Evolutionary conservation across 2,888 invertebrate species (phyloP).

Genomic region (Trypoxylon attenuatum): DNA sequence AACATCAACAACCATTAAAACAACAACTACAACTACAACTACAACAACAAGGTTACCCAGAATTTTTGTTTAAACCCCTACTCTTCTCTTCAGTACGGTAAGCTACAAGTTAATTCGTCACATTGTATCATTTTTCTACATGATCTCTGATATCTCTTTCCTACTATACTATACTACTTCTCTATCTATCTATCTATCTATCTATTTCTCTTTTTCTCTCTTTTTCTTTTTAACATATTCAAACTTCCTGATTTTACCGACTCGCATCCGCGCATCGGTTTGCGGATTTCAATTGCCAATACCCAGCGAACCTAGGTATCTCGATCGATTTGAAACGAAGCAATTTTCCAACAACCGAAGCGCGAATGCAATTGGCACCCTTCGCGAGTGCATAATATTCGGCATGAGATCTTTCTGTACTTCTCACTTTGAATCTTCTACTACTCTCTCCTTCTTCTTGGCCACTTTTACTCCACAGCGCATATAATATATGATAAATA

Average conservation of each 20-base stretch:
- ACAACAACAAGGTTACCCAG: slow-evolving; percentile 22
- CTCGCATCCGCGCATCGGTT: slow-evolving; percentile 24
- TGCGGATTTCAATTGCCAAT: slow-evolving; percentile 8
- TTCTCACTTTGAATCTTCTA: too few species aligned
- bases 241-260: slow-evolving; percentile 1
- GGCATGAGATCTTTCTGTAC: too few species aligned
- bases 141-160: neutral
- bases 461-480: too few species aligned
- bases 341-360: slow-evolving; percentile 11
- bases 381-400: neutral
- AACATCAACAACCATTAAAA: slow-evolving; percentile 47
- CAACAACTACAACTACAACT: slow-evolving; percentile 38
- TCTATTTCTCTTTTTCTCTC: slow-evolving; percentile 8
- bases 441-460: too few species aligned
- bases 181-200: slow-evolving; percentile 8
- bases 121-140: slow-evolving; percentile 21
- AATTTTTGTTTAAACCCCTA: slow-evolving; percentile 42
- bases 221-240: neutral
- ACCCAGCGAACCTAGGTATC: too few species aligned
- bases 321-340: too few species aligned
- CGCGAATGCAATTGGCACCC: neutral
- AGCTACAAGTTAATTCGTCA: slow-evolving; percentile 57
- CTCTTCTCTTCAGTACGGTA: slow-evolving; percentile 63
- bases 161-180: neutral
- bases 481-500: too few species aligned